Evolutionary conservation across 2,797 vertebrate species (phyloP).

Genomic region (Anisognathus igniventris): DNA sequence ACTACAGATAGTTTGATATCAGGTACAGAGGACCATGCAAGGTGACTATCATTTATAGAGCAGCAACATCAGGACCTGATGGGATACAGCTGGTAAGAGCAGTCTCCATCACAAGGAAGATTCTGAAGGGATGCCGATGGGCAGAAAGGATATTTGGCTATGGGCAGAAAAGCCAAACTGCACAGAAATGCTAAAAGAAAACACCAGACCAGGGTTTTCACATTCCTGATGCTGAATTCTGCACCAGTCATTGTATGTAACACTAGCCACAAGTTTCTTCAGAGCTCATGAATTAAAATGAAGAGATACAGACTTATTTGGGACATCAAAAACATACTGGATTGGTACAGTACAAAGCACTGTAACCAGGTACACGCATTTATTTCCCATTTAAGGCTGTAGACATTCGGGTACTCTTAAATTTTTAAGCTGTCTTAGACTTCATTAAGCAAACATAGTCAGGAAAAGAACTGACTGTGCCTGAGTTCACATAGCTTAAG

Average conservation of each 20-base stretch:
- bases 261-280: not conserved
- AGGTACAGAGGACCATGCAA: not conserved
- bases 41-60: not conserved
- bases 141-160: not conserved
- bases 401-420: fast-evolving
- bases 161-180: not conserved
- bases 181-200: not conserved
- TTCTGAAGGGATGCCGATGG: not conserved
- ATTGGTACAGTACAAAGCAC: not conserved
- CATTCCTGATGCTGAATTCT: not conserved
- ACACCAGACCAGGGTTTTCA: not conserved
- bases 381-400: not conserved
- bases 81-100: not conserved
- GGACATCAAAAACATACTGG: not conserved
- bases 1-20: not conserved
- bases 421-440: not conserved
- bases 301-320: not conserved
- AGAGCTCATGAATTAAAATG: not conserved
- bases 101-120: not conserved
- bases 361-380: not conserved
- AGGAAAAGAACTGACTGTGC: not conserved
- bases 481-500: not conserved
- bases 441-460: not conserved
- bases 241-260: not conserved
- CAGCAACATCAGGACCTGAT: not conserved